Conservation (phyloP, 1,140 invertebrate genomes). For the Cheumatopsyche charites region DNA sequence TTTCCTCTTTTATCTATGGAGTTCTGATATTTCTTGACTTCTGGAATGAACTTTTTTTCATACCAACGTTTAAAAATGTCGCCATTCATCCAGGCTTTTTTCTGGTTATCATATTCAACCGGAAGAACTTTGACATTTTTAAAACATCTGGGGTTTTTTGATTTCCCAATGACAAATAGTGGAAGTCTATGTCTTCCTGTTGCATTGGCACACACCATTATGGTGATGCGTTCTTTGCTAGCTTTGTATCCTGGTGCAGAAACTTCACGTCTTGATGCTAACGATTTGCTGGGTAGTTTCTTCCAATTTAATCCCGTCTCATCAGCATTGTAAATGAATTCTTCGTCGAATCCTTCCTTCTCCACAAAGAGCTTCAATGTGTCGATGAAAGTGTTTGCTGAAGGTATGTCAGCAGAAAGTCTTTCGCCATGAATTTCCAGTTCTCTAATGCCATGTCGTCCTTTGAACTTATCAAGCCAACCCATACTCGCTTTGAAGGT, state of each 20-base stretch:
- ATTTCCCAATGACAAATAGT: slow-evolving; percentile 50
- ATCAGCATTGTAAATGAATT: slow-evolving; percentile 52
- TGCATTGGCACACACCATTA: slow-evolving; percentile 53
- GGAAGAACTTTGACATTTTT: slow-evolving; percentile 29
- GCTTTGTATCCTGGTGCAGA: slow-evolving; percentile 48
- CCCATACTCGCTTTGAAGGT: slow-evolving; percentile 18
- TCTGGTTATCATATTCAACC: neutral
- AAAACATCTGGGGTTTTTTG: slow-evolving; percentile 45
- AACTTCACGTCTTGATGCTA: slow-evolving; percentile 49
- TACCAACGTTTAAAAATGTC: slow-evolving; percentile 13
- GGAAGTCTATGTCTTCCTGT: slow-evolving; percentile 50
- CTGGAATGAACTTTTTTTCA: slow-evolving; percentile 4
- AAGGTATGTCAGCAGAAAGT: slow-evolving; percentile 22
- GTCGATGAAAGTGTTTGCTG: slow-evolving; percentile 5
- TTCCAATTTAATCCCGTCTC: slow-evolving; percentile 53
- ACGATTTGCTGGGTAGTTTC: slow-evolving; percentile 50
- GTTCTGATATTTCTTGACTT: slow-evolving; percentile 17
- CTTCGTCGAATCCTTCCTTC: slow-evolving; percentile 27
- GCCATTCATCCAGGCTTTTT: no score
- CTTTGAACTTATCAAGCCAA: slow-evolving; percentile 43
- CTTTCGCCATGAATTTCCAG: slow-evolving; percentile 45
- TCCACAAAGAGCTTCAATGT: slow-evolving; percentile 4
- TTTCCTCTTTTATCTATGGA: slow-evolving; percentile 12
- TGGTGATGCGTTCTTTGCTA: slow-evolving; percentile 51
- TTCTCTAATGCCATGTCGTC: slow-evolving; percentile 43